These are phyloP conservation scores for Folsomia candida DNA, from an alignment of 2,888 invertebrate genomes.

Conservation along the genomic window DNA sequence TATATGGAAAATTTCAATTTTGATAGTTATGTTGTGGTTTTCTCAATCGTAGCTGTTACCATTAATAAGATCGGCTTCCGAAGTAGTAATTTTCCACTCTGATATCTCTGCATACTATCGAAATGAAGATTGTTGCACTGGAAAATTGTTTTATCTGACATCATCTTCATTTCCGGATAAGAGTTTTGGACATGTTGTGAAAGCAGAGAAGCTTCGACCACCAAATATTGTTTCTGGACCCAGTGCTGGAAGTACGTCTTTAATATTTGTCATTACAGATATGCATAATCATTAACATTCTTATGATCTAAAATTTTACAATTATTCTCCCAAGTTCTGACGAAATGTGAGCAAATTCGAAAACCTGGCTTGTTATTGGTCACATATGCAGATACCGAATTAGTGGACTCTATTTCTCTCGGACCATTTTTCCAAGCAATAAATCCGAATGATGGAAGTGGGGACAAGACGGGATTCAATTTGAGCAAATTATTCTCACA, in stretches of 20 bases:
- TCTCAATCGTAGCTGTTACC: constrained; percentile 29
- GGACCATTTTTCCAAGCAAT: constrained; percentile 32
- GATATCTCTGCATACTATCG: constrained; percentile 32
- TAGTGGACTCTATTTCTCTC: constrained; percentile 43
- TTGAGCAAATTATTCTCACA: constrained; percentile 27
- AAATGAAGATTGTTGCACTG: constrained; percentile 22
- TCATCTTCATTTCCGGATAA: constrained; percentile 24
- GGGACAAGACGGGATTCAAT: neutral
- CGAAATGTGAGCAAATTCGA: constrained; percentile 28
- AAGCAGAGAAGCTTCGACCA: constrained; percentile 22
- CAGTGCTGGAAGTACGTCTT: constrained; percentile 33
- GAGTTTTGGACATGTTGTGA: neutral
- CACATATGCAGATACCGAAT: constrained; percentile 38
- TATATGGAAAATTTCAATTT: neutral
- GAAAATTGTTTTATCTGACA: constrained; percentile 35
- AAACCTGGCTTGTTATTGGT: constrained; percentile 34
- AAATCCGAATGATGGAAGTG: constrained; percentile 6
- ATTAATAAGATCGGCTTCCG: constrained; percentile 22
- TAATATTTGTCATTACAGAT: neutral
- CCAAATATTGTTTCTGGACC: constrained; percentile 43
- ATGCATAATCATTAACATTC: no score
- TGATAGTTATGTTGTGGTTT: no score
- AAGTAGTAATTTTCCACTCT: constrained; percentile 39
- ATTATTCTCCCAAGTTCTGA: constrained; percentile 28
- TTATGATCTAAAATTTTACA: neutral